Conservation (phyloP, 2,113 vertebrate species). For the Pituophis catenifer region DNA sequence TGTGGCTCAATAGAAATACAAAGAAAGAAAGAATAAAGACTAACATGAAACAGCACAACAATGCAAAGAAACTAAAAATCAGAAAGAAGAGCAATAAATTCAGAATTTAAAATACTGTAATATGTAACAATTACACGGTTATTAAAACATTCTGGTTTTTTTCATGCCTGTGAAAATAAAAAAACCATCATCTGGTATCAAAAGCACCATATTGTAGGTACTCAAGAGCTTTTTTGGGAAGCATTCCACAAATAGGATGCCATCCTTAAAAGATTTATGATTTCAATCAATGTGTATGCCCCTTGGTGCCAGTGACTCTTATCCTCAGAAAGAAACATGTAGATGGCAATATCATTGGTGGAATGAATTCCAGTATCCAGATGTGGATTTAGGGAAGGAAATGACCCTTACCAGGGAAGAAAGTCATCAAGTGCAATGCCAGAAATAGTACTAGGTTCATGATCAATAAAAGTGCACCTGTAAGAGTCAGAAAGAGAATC, state of each 20-base stretch:
- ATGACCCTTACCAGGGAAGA: slow-evolving; percentile 46
- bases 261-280: neutral
- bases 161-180: neutral
- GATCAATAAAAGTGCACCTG: slow-evolving; percentile 8
- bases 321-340: neutral
- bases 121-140: neutral
- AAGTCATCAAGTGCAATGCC: slow-evolving; percentile 41
- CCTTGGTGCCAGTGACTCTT: neutral
- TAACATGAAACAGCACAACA: neutral
- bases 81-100: neutral
- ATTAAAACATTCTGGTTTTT: neutral
- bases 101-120: neutral
- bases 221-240: neutral
- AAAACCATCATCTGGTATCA: neutral
- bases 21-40: neutral
- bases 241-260: neutral
- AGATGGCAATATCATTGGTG: neutral
- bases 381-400: neutral
- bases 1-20: neutral
- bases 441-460: slow-evolving; percentile 38
- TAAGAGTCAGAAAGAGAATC: neutral
- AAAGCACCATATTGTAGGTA: neutral
- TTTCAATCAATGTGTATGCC: neutral
- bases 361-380: neutral
- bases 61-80: neutral